Percentiles rank a stretch among this genome's conserved stretches.
Evolutionary conservation across 2,113 vertebrate genomes (phyloP).

Genomic region (Phainopepla nitens): DNA sequence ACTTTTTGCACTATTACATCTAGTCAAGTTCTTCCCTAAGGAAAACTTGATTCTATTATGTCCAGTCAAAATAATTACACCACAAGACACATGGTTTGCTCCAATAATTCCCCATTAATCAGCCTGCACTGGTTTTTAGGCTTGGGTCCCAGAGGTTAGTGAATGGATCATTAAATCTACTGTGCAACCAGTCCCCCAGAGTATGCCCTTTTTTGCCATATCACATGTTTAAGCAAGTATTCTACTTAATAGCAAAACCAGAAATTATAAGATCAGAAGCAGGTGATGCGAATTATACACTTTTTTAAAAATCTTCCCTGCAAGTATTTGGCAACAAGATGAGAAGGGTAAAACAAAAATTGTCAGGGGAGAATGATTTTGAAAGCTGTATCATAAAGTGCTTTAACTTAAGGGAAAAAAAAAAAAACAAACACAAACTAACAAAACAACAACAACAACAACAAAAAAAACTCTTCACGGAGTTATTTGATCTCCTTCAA

Average conservation of each 20-base stretch:
- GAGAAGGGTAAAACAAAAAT: neutral
- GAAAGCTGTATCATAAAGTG: conserved; percentile 16
- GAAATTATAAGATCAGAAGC: neutral
- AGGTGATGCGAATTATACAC: neutral
- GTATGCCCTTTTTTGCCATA: neutral
- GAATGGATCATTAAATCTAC: conserved; percentile 65
- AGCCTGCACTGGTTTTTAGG: conserved; percentile 39
- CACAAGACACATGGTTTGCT: conserved; percentile 33
- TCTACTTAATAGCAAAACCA: neutral
- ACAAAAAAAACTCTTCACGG: neutral
- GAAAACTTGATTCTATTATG: conserved; percentile 52
- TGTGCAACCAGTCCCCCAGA: conserved; percentile 42
- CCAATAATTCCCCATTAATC: conserved; percentile 66
- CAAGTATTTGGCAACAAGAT: neutral
- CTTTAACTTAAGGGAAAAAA: neutral
- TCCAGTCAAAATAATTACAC: conserved; percentile 42
- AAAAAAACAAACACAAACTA: neutral
- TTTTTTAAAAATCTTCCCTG: neutral
- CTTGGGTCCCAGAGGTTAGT: conserved; percentile 56
- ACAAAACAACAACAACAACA: neutral
- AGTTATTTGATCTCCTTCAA: conserved; percentile 47
- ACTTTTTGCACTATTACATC: conserved; percentile 52
- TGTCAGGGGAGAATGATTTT: neutral
- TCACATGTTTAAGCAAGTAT: conserved; percentile 22
- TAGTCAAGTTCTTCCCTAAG: conserved; percentile 55